A percentile compares a stretch with the other conserved stretches of the same genome.
Evolutionary conservation across 2,797 vertebrate genomes (phyloP).

Genomic region (Squalus acanthias): DNA sequence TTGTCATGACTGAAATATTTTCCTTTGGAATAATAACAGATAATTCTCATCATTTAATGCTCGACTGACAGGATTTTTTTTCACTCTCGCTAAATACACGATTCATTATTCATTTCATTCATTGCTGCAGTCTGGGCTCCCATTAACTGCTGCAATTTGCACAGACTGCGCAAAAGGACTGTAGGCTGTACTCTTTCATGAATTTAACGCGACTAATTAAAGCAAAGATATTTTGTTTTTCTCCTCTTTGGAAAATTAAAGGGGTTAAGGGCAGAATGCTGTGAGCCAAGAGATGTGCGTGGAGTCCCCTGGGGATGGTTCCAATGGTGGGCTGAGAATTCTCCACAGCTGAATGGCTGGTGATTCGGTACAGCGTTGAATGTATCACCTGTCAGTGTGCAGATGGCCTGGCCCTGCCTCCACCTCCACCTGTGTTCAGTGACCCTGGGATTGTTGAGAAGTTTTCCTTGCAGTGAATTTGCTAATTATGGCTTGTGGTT

Average conservation of each 20-base stretch:
- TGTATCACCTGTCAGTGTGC: neutral
- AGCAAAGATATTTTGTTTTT: slow-evolving; percentile 4
- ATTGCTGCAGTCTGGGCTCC: neutral
- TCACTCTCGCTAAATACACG: neutral
- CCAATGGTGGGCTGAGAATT: neutral
- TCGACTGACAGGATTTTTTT: slow-evolving; percentile 1
- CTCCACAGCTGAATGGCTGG: neutral
- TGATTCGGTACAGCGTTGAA: neutral
- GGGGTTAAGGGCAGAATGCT: neutral
- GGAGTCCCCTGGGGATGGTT: neutral
- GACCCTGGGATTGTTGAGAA: neutral
- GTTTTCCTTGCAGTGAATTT: neutral
- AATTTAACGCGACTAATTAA: neutral
- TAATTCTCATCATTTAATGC: neutral
- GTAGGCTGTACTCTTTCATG: neutral
- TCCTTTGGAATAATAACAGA: slow-evolving; percentile 1
- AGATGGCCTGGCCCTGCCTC: neutral
- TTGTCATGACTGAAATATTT: neutral
- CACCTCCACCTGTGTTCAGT: neutral
- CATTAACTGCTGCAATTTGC: neutral
- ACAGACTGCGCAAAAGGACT: neutral
- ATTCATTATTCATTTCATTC: slow-evolving; percentile 5
- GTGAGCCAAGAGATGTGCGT: neutral
- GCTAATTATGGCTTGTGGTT: neutral
- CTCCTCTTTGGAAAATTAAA: neutral